Base-by-base conservation (phyloP, 2,797 vertebrate species). In the Glossophaga mutica region DNA sequence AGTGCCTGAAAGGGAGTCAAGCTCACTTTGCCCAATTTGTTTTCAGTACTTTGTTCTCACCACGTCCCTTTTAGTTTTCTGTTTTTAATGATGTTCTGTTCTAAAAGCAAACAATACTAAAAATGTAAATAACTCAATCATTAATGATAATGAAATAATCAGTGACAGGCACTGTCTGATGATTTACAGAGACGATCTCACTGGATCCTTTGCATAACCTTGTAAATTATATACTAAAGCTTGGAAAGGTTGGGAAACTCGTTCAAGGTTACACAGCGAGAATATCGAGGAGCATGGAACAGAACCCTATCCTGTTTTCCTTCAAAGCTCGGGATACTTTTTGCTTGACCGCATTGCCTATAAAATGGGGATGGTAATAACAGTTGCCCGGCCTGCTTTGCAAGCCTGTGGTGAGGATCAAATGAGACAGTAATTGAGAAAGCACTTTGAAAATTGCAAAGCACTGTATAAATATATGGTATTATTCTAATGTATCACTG, bases 401-500 rank as follows among this genome's bases (percentile, higher is more conserved):
- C 86, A 87, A 90, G 96, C 94, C 96, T 96, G 97, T 6, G 93
- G 97, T 87, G 76, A 95, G 91, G 96, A 95, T 97, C 97, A 96
- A 95, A 96, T 97, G 70, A 86, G 95, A 65, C 86, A 87, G 97
- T 98, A 97, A 97, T 98, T 97, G 95, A 96, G 88, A 97, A 97
- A 98, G 96, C 96, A 95, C 97, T 97, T 95, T 93, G 97, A 96
- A 97, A 97, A 97, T 96, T 95, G 95, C 94, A 95, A 91, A 96
- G 96, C 93, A 42, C 95, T 97, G 34, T 97, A 95, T 98, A 98
- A 98, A 98, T 97, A 97, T 94, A 96, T 94, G 74, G 93, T 97
- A 97, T 98, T 98, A 98, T 97, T 96, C 96, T 97, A 98, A 97
- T 95, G 92, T 97, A 91, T 96, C 96, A 87, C 90, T 74, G 87